Evolutionary conservation across 1,140 invertebrate species (phyloP), one percentile per base, ranked within the genome.

Genomic region (Acromyrmex charruanus): DNA sequence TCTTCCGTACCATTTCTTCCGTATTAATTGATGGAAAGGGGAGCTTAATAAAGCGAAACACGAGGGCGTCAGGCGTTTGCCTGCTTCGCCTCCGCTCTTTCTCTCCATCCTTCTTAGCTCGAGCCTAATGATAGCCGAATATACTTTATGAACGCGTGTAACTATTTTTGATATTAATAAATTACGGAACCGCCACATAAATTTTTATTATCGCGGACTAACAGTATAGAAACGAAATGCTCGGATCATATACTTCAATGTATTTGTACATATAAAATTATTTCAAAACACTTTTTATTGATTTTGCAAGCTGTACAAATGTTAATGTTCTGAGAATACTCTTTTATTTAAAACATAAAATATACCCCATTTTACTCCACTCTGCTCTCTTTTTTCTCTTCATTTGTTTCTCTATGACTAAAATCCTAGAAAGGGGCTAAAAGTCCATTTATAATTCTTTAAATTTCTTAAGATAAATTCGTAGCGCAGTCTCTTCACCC

Each of bases 41-140:
- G 55, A 75, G 55, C 39, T 84, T 84, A 84, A 84, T 84, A 84
- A 84, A 84, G 80, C 69, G 69, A 84, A 84, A 75, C 69, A 84
- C 44, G 80, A 18, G 80, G 80, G 55, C 80, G 79, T 49, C 44
- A 66, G 44, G 39, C 25, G 69, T 84, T 84, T 61, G 68, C 39
- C 51, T 69, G 12, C 39, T 35, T 4, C 16, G 21, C 59, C 28
- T 31, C 25, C 25, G 7, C 49, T 71, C 51, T 25, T 35, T 58
- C 59, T 63, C 65, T 63, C 31, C 31, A 9, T 49, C 61, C 74
- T 55, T 51, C 55, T 58, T 68, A 18, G 9, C n/a, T 68, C n/a
- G 21, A 55, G 28, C n/a, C n/a, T 68, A 80, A 81, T 55, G 77
- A 81, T 39, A 55, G n/a, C 14, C 63, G 9, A 80, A 80, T 80